Evolutionary conservation across 2,888 invertebrate species (phyloP), one percentile per base, ranked within the genome.

Genomic region (Sisyra terminalis): DNA sequence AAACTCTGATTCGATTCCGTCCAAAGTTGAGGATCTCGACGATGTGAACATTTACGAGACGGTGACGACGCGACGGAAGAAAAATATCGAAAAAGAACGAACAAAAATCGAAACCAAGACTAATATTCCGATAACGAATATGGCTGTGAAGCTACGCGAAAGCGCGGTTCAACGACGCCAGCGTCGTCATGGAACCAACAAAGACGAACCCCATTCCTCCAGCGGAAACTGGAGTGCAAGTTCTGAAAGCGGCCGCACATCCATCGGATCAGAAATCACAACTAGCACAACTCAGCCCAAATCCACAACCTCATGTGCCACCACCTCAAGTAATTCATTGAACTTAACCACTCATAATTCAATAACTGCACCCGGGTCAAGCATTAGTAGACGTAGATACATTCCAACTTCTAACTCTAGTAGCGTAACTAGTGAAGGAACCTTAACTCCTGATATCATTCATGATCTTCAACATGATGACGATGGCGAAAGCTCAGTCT

Each of bases 191-290:
- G 63, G 68, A 37, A 71, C 67, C 36, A 63, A 66, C 42, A 81
- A 79, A 59, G 87, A 88, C 48, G 85, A 87, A 55, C 82, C 80
- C 29, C 84, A 89, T 61, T 89, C 89, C 2, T 88, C 88, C 10
- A 84, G 86, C 53, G 93, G 93, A 31, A 92, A 93, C 63, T 93
- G 93, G 93, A 88, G 88, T 50, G 90, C 87, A 2, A 90, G 89
- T 56, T 88, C 88, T 1, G 87, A 87, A 59, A 87, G 86, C 42
- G 87, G 87, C 14, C 68, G 87, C 46, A 83, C 86, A 4, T 86
- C 86, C 43, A 80, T 87, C 46, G 86, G 83, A 47, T 86, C 86
- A 39, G 86, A 86, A 65, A 81, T 83, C 39, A 79, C 83, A 45
- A 74, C 78, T 10, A 70, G 74, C 44, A 74, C 78, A 10, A 70